phyloP scores from a whole-genome alignment of 2,888 invertebrate genomes.

The Argyresthia albistria region DNA sequence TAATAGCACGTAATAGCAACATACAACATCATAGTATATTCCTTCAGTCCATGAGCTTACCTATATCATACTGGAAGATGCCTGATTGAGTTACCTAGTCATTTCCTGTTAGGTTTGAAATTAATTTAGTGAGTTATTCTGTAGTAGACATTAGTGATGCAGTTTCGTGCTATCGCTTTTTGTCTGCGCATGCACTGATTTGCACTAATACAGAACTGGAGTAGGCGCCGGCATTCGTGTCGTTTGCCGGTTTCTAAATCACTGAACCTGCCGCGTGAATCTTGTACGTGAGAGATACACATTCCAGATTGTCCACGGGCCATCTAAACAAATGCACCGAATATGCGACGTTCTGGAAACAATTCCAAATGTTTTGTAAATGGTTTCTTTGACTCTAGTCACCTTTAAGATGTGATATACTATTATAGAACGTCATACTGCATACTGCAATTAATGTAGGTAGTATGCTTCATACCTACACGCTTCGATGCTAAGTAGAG shows the following conservation, averaged over 20 bases:
- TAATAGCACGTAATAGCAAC: too few relatives aligned
- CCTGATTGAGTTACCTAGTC: too few relatives aligned
- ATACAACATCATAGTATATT: too few relatives aligned
- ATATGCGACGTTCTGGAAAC: background rate
- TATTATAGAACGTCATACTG: too few relatives aligned
- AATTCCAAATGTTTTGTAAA: background rate
- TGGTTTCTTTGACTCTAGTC: background rate
- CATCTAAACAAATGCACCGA: background rate
- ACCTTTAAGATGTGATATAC: too few relatives aligned
- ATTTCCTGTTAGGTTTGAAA: too few relatives aligned
- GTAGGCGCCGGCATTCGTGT: constrained; percentile 27
- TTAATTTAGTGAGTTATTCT: too few relatives aligned
- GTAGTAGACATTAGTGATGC: constrained; percentile 29
- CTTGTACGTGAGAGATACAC: constrained; percentile 22
- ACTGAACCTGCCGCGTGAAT: constrained; percentile 22
- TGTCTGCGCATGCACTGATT: constrained; percentile 18
- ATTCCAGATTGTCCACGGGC: background rate
- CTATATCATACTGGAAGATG: too few relatives aligned
- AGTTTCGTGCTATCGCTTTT: constrained; percentile 32
- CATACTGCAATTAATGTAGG: too few relatives aligned
- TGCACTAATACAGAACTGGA: constrained; percentile 21
- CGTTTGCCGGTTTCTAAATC: constrained; percentile 49
- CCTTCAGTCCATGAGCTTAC: too few relatives aligned
- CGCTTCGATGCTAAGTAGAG: too few relatives aligned
- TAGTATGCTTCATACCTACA: too few relatives aligned